Conservation (phyloP, 2,888 invertebrate genomes). For the Malthinus seriepunctatus region DNA sequence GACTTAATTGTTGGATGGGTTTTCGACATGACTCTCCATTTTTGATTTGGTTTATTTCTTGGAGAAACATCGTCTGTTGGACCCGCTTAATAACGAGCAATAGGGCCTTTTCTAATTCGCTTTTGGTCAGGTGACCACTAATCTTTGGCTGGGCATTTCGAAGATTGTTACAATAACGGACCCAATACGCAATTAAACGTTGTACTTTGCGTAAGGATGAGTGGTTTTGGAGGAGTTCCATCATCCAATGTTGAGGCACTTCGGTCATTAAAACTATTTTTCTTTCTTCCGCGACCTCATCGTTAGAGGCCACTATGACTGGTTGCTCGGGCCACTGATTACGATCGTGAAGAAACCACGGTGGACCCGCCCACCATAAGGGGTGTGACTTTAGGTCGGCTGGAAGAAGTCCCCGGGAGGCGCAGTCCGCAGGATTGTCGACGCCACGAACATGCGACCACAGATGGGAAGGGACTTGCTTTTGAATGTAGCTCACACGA, state of each 20-base stretch:
- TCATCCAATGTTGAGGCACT: too few species aligned
- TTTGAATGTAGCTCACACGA: slow-evolving; percentile 22
- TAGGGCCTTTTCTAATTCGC: background rate
- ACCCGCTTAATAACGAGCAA: background rate
- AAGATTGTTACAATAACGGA: too few species aligned
- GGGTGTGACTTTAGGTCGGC: background rate
- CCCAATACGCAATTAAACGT: slow-evolving; percentile 18
- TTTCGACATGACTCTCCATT: too few species aligned
- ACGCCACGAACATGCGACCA: slow-evolving; percentile 28
- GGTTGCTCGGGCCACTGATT: background rate
- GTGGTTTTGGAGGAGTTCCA: too few species aligned
- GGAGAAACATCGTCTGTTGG: too few species aligned
- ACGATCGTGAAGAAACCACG: background rate
- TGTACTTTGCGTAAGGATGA: slow-evolving; percentile 19
- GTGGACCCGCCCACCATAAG: slow-evolving; percentile 29
- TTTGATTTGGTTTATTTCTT: too few species aligned
- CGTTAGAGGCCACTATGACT: background rate
- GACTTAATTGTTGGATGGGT: slow-evolving; percentile 21
- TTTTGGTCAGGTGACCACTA: too few species aligned
- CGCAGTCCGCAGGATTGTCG: slow-evolving; percentile 30
- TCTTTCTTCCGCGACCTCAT: too few species aligned
- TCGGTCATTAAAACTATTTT: background rate
- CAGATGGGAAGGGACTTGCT: background rate
- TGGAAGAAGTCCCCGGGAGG: slow-evolving; percentile 23
- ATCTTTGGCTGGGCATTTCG: too few species aligned